Conservation (phyloP, 1,140 invertebrate species). For the Chelonus insularis region DNA sequence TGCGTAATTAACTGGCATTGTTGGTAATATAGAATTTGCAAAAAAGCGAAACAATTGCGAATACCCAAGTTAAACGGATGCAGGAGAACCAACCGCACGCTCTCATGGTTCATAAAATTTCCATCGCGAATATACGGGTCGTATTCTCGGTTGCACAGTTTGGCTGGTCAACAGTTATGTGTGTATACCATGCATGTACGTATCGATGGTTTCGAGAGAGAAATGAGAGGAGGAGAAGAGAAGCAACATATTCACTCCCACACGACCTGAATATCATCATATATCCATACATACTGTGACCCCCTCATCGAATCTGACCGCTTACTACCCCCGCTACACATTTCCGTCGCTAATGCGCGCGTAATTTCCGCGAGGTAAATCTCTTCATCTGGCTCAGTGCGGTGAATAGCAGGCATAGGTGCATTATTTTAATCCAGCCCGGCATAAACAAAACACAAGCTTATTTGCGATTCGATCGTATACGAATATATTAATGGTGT, state of each 20-base stretch:
- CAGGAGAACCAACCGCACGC: constrained; percentile 8
- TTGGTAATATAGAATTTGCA: neutral
- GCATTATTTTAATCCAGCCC: constrained; percentile 42
- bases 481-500: constrained; percentile 18
- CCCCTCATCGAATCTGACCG: neutral
- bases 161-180: constrained; percentile 24
- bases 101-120: constrained; percentile 27
- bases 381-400: constrained; percentile 39
- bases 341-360: constrained; percentile 34
- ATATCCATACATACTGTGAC: constrained; percentile 22
- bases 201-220: constrained; percentile 22
- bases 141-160: constrained; percentile 22
- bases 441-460: constrained; percentile 35
- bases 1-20: too few relatives aligned
- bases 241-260: neutral
- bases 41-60: neutral
- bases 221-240: neutral
- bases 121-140: constrained; percentile 12
- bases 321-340: neutral
- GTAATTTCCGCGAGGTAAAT: constrained; percentile 43
- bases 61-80: neutral
- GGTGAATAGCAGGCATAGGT: constrained; percentile 29
- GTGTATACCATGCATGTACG: too few relatives aligned
- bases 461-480: constrained; percentile 24
- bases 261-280: constrained; percentile 25